Evolutionary conservation across 2,888 invertebrate genomes (phyloP).

Genomic region (Pediacus dermestoides): DNA sequence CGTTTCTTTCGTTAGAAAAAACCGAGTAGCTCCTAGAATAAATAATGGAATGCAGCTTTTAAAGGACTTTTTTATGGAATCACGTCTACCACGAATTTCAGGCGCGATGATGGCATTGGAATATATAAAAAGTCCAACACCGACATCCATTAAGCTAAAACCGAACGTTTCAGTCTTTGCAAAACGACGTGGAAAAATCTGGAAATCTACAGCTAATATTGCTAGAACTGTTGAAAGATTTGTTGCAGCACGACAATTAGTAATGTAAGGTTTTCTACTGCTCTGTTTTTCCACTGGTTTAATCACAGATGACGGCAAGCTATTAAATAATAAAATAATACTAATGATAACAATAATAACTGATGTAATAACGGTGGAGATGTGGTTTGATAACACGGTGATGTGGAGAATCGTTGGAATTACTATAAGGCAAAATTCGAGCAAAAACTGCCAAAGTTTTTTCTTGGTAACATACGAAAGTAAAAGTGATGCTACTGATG

Average conservation of each 20-base stretch:
- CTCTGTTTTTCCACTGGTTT: conserved; percentile 1
- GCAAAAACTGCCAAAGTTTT: conserved; percentile 34
- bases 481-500: conserved; percentile 34
- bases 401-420: conserved; percentile 56
- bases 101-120: conserved; percentile 74
- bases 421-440: conserved; percentile 58
- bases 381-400: conserved; percentile 53
- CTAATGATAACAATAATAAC: conserved; percentile 17
- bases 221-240: conserved; percentile 73
- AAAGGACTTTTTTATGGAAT: conserved; percentile 40
- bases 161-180: conserved; percentile 87
- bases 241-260: conserved; percentile 66
- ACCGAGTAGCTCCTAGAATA: conserved; percentile 62
- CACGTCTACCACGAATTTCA: conserved; percentile 48
- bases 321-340: conserved; percentile 2
- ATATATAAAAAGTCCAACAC: conserved; percentile 84
- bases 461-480: conserved; percentile 11
- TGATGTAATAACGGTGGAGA: conserved; percentile 23
- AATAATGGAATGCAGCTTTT: conserved; percentile 52
- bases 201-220: conserved; percentile 94
- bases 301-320: not conserved
- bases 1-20: conserved; percentile 58
- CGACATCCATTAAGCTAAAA: conserved; percentile 90
- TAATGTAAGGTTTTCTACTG: conserved; percentile 52
- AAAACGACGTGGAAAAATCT: conserved; percentile 76